Evolutionary conservation across 2,888 invertebrate species (phyloP), one percentile per base, ranked within the genome.

Genomic region (Drosophila nigricruria): DNA sequence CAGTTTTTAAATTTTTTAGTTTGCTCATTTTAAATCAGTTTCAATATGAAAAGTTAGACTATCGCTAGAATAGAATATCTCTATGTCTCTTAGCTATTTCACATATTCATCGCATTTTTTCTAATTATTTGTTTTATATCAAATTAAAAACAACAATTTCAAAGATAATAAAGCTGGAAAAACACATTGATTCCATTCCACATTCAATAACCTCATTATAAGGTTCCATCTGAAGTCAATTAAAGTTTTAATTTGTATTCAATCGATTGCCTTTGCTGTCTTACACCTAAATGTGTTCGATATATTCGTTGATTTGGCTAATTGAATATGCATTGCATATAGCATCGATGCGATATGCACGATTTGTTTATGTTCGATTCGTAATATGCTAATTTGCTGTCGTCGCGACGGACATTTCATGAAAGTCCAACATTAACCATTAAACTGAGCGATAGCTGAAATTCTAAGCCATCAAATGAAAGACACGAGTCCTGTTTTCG

Each of bases 401-500:
- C 69, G 52, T 5, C 36, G 56, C 72, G 36, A 16, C 52, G 58
- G 14, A 16, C 58, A 70, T 53, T 70, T 71, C 66, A 79, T 71
- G 73, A 67, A 73, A 70, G 47, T 47, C 30, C 47, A 62, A 59
- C 36, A 73, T 70, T 62, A 43, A 42, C 23, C 77, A 73, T 70
- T 47, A 45, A 77, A 57, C 59, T 73, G 74, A 83, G 57, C 63
- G 69, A 75, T 84, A 87, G 84, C 79, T 77, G 69, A 87, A 83
- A 87, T 87, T 83, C 83, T 87, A 87, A 84, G 65, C 63, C 78
- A 67, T 60, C 66, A 64, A 63, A 71, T 36, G 52, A 57, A 78
- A 71, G 73, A 81, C 88, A 85, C 83, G 86, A 86, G 78, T 87
- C 88, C 86, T 88, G 86, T 83, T 73, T 72, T 61, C 36, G 16